Base-by-base conservation (phyloP, 1,140 invertebrate genomes). In the Brachionus asplanchnoidis region DNA sequence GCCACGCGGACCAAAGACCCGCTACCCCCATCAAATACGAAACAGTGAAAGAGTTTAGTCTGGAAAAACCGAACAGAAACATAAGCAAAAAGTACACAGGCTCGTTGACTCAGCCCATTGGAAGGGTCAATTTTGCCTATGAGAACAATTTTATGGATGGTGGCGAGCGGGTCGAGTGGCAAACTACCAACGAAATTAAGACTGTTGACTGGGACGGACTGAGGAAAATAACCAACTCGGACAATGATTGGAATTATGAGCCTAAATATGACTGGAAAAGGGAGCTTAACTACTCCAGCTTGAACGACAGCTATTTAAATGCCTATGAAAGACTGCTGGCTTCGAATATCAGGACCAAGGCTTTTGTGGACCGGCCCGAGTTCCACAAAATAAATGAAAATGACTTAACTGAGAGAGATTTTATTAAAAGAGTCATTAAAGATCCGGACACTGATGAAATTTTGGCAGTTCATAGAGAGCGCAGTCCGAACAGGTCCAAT, bases 1-100 rank as follows among this genome's bases (percentile, higher is more conserved):
- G 79, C 79, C 79, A 82, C 65, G 79, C 79, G 3, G 79, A 82
- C 26, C 53, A 82, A 14, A 40, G 79, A 82, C 65, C 53, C 36
- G 23, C 79, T 8, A 82, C 79, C 4, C 79, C 79, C 12, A 20
- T 82, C 20, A 65, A 66, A 60, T 82, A 65, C 23, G 79, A 82
- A 65, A 44, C 36, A 12, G 79, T 44, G 1, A 80, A 80, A 36
- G 50, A 56, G 17, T 80, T 80, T 9, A 56, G 50, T 11, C 26
- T 80, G 44, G 68, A 40, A 12, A 73, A 20, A 17, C 32, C 68
- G 3, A 73, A 73, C 23, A 40, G 68, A 3, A 40, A 73, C 40
- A 73, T 73, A n/a, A 40, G 68, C 32, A 73, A 73, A 42, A 77
- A 77, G 50, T 77, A 77, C 32, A 36, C 26, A 12, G 42, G 73